These are phyloP conservation scores for Trichogramma pretiosum DNA, from an alignment of 1,140 invertebrate species.

Conservation along the genomic window DNA sequence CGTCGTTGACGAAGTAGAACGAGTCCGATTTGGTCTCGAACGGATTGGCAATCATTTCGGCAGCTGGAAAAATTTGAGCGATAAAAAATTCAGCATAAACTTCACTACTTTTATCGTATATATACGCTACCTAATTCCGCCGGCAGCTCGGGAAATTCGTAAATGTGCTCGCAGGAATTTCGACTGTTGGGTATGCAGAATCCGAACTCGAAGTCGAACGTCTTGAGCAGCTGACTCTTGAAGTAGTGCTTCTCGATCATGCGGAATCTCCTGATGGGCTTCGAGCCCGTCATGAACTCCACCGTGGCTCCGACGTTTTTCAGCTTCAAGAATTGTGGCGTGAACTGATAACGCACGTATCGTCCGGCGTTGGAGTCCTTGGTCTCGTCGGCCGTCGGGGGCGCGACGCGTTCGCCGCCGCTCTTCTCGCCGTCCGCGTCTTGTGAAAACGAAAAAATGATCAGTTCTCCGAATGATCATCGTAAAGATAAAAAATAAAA, in stretches of 20 bases:
- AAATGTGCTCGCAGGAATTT: slow-evolving; percentile 98
- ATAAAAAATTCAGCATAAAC: slow-evolving; percentile 36
- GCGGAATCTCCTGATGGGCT: slow-evolving; percentile 88
- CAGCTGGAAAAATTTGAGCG: too few species aligned
- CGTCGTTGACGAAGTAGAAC: slow-evolving; percentile 97
- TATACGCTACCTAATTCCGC: slow-evolving; percentile 69
- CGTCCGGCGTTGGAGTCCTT: slow-evolving; percentile 85
- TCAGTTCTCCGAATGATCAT: too few species aligned
- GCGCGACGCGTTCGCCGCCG: background rate
- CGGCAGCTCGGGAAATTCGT: slow-evolving; percentile 89
- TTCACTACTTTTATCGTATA: background rate
- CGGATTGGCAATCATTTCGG: slow-evolving; percentile 92
- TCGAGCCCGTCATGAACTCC: slow-evolving; percentile 89
- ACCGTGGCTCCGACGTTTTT: slow-evolving; percentile 95
- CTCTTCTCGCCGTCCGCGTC: too few species aligned
- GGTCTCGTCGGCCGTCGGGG: background rate
- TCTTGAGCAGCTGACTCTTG: slow-evolving; percentile 85
- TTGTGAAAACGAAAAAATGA: too few species aligned
- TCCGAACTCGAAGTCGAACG: slow-evolving; percentile 99
- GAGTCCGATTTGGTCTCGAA: slow-evolving; percentile 97
- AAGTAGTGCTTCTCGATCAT: slow-evolving; percentile 99
- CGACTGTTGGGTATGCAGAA: slow-evolving; percentile 97
- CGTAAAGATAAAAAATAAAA: too few species aligned
- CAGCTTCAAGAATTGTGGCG: slow-evolving; percentile 88
- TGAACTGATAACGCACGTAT: slow-evolving; percentile 96